Base-by-base conservation (phyloP, 1,140 invertebrate species). In the Drosophila sp. region DNA sequence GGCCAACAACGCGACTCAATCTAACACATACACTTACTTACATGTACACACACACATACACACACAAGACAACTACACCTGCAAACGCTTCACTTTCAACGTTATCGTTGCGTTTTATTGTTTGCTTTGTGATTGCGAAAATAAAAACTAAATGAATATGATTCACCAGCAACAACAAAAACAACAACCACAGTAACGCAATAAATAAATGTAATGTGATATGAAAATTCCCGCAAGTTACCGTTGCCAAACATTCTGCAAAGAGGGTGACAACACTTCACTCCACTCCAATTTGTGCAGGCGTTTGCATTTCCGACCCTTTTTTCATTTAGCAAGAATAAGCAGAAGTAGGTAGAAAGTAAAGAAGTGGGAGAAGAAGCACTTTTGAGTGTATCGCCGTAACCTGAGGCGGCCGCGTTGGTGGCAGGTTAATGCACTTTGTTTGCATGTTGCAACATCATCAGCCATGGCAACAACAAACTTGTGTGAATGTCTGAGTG, bases 21-120 rank as follows among this genome's bases (percentile, higher is more conserved):
- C 53, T 21, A 16, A 43, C 11, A 36, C 53, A 65, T 43, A 57
- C 41, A 78, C 61, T 75, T 27, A 64, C 27, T 66, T 45, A 54
- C 36, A 58, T n/a, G n/a, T n/a, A n/a, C n/a, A n/a, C 41, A 78
- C 61, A 78, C 34, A 64, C 27, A 71, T 45, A 54, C 36, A 58
- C 45, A 58, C 43, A 45, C 1, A 16, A 66, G 9, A 38, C 53
- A 54, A n/a, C 36, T 14, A 66, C 74, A 86, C 82, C 82, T 86
- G 83, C 72, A 45, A 63, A 40, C 72, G 72, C 82, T 86, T 86
- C 82, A 86, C 82, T 86, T 86, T 86, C 82, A 79, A 59, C 78
- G 72, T 87, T 86, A 86, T 86, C 82, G 82, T 81, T 87, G 82
- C 82, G 83, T 86, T 80, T 72, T 72, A 87, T 70, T 72, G 54